Percentiles rank a stretch among this genome's conserved stretches.
phyloP scores from a whole-genome alignment of 2,113 vertebrate genomes.

The Rhadina sibilatrix region DNA sequence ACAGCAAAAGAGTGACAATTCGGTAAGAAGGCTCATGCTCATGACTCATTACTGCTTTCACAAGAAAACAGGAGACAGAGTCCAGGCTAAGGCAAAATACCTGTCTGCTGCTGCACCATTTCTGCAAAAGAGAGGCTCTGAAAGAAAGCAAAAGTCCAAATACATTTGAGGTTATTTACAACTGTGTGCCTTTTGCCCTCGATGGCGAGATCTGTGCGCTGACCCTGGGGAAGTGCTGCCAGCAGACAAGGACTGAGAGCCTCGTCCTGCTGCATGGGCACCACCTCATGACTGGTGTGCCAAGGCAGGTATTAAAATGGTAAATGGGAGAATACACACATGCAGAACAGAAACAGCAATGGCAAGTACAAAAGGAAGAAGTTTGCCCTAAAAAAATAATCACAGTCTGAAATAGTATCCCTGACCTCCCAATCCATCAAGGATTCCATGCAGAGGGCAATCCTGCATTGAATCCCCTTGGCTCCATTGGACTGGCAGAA shows the following conservation, averaged over 20 bases:
- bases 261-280: background rate
- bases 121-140: background rate
- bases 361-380: background rate
- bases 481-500: background rate
- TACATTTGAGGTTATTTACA: background rate
- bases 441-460: background rate
- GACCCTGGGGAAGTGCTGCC: background rate
- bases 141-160: background rate
- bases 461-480: background rate
- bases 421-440: fast-evolving
- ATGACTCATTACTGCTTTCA: background rate
- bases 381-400: background rate
- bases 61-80: background rate
- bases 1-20: background rate
- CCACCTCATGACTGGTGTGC: too few relatives aligned
- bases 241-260: background rate
- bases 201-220: fast-evolving
- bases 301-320: background rate
- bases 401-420: background rate
- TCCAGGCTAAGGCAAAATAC: background rate
- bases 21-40: background rate
- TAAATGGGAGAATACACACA: background rate
- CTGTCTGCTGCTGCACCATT: background rate
- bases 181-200: background rate
- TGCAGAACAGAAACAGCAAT: background rate